A percentile compares a stretch with the other conserved stretches of the same genome.
These are phyloP conservation scores for Tupiocoris notatus DNA, from an alignment of 2,888 invertebrate genomes.

Conservation along the genomic window DNA sequence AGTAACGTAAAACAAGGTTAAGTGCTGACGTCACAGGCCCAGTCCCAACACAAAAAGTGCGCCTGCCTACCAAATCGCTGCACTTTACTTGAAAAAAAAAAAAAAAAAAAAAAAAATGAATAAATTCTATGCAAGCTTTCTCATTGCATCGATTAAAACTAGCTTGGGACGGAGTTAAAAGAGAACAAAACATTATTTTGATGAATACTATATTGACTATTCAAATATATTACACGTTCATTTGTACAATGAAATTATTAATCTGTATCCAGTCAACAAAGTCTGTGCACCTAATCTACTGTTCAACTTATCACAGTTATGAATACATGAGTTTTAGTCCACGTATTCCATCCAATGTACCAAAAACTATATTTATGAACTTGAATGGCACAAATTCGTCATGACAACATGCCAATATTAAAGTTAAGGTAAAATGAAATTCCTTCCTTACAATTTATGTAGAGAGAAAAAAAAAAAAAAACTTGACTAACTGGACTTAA, in stretches of 20 bases:
- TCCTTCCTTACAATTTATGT: background rate
- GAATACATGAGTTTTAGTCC: constrained; percentile 21
- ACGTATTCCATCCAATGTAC: constrained; percentile 17
- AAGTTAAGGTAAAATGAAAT: background rate
- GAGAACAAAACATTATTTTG: background rate
- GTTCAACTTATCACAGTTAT: constrained; percentile 41
- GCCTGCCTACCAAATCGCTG: too few species aligned
- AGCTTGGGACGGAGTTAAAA: too few species aligned
- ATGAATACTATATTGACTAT: constrained; percentile 36
- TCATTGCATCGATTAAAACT: too few species aligned
- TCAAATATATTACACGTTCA: constrained; percentile 38
- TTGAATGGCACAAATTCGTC: constrained; percentile 36
- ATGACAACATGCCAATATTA: constrained; percentile 20
- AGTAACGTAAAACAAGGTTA: too few species aligned
- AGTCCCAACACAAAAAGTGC: too few species aligned
- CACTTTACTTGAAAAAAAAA: too few species aligned
- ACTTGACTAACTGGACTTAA: background rate
- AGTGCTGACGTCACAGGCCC: too few species aligned
- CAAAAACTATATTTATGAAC: constrained; percentile 14
- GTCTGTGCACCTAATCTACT: constrained; percentile 36
- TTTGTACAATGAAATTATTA: constrained; percentile 38
- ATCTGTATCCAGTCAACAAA: constrained; percentile 39
- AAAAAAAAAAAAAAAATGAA: too few species aligned
- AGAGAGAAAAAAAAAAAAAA: background rate
- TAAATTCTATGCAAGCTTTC: too few species aligned